Evolutionary conservation across 1,140 invertebrate genomes (phyloP).

Genomic region (Scaptodrosophila lebanonensis): DNA sequence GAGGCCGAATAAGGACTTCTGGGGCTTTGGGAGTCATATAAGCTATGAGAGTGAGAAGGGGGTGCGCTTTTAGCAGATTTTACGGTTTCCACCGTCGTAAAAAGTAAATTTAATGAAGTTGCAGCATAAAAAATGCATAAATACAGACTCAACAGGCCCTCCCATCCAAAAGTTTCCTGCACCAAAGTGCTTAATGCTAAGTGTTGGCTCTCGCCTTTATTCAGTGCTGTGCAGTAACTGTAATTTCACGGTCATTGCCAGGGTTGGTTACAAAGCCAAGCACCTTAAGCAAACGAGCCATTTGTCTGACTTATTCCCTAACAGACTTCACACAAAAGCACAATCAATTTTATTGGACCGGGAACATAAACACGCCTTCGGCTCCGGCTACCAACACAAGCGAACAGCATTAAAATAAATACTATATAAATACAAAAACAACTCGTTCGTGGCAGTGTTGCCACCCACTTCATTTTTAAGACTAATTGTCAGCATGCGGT

Average conservation of each 20-base stretch:
- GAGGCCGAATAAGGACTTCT: background rate
- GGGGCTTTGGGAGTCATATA: constrained; percentile 21
- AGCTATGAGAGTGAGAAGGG: no score
- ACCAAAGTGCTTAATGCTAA: no score
- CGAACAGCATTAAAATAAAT: no score
- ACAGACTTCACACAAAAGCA: constrained; percentile 35
- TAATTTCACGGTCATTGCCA: constrained; percentile 43
- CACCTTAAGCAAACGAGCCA: constrained; percentile 48
- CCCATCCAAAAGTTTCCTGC: no score
- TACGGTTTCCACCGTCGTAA: constrained; percentile 58
- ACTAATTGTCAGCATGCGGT: constrained; percentile 65
- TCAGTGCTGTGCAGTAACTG: no score
- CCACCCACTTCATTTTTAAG: constrained; percentile 54
- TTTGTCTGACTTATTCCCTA: constrained; percentile 6
- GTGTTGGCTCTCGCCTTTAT: constrained; percentile 28
- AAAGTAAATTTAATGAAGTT: constrained; percentile 68
- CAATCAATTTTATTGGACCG: constrained; percentile 50
- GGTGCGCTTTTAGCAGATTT: constrained; percentile 42
- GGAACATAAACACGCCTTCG: no score
- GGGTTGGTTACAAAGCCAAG: constrained; percentile 23
- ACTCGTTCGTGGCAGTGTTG: background rate
- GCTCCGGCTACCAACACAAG: background rate
- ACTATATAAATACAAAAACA: no score
- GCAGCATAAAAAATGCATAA: constrained; percentile 57
- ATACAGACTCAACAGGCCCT: constrained; percentile 24